Percentiles rank a stretch among this genome's conserved stretches.
Evolutionary conservation across 2,113 vertebrate species (phyloP).

Genomic region (Hippocampus abdominalis): DNA sequence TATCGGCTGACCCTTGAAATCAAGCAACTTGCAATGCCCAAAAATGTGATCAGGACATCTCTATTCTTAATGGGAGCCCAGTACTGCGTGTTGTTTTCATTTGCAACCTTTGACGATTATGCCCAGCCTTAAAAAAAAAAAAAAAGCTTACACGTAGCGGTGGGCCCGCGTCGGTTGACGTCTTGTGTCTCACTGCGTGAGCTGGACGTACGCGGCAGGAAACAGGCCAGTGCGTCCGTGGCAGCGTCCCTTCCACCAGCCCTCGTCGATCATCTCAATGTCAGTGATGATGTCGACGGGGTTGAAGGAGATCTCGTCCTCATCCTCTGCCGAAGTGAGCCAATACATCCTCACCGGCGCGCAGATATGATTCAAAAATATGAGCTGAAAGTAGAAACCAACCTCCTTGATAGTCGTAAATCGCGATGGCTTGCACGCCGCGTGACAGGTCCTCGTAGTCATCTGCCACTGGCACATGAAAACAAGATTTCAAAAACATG

Average conservation of each 20-base stretch:
- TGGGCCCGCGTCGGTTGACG: background rate
- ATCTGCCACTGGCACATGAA: constrained; percentile 26
- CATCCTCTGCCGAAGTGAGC: constrained; percentile 69
- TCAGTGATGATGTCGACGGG: constrained; percentile 84
- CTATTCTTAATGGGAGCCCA: background rate
- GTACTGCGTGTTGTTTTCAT: background rate
- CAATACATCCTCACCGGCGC: background rate
- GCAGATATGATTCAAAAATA: background rate
- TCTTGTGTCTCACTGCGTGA: constrained; percentile 63
- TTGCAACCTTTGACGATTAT: background rate
- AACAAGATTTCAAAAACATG: background rate
- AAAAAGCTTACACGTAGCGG: background rate
- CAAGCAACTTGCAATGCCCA: no score
- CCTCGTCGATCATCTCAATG: constrained; percentile 91
- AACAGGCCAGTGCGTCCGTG: constrained; percentile 80
- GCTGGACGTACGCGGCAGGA: constrained; percentile 85
- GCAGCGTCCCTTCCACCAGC: constrained; percentile 90
- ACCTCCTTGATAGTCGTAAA: constrained; percentile 90
- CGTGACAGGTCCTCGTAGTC: constrained; percentile 65
- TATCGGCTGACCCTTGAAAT: no score
- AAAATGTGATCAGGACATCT: no score
- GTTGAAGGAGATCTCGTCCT: constrained; percentile 90
- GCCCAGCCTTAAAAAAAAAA: background rate
- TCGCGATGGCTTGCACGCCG: constrained; percentile 67
- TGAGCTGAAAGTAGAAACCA: constrained; percentile 13